Conservation (phyloP, 2,888 invertebrate species). For the Neoitamus cyanurus region DNA sequence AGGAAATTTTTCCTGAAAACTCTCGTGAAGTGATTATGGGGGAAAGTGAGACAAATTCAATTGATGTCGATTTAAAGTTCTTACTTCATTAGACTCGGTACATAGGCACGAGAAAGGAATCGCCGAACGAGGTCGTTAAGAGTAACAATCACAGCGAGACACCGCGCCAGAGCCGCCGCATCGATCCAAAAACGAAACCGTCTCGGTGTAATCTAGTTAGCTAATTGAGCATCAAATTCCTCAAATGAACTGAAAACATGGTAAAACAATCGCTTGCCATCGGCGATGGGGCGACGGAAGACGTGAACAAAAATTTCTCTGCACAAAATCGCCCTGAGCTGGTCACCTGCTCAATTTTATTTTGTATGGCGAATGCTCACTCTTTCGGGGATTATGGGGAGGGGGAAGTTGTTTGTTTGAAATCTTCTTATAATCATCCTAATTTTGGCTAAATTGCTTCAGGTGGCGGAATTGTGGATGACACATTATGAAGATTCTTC, state of each 20-base stretch:
- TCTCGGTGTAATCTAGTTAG: slow-evolving; percentile 14
- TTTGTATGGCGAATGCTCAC: background rate
- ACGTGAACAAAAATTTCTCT: background rate
- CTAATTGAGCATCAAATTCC: slow-evolving; percentile 34
- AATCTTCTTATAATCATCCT: background rate
- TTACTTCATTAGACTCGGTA: slow-evolving; percentile 1
- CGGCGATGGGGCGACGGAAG: background rate
- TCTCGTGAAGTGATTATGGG: background rate
- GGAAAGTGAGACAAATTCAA: slow-evolving; percentile 17
- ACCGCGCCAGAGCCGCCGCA: background rate
- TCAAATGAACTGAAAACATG: slow-evolving; percentile 36
- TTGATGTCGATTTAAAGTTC: background rate
- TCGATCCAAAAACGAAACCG: background rate
- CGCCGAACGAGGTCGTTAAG: background rate
- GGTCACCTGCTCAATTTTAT: background rate
- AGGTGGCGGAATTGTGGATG: background rate
- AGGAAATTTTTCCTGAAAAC: background rate
- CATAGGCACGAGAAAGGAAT: background rate
- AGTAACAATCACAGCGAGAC: slow-evolving; percentile 10
- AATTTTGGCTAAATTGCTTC: background rate
- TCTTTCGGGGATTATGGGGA: background rate
- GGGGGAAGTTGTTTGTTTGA: background rate
- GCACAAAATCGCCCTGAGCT: background rate
- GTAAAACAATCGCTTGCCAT: slow-evolving; percentile 4
- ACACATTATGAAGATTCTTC: background rate